Conservation (phyloP, 2,888 invertebrate species). For the Sinohyriopsis cumingii region DNA sequence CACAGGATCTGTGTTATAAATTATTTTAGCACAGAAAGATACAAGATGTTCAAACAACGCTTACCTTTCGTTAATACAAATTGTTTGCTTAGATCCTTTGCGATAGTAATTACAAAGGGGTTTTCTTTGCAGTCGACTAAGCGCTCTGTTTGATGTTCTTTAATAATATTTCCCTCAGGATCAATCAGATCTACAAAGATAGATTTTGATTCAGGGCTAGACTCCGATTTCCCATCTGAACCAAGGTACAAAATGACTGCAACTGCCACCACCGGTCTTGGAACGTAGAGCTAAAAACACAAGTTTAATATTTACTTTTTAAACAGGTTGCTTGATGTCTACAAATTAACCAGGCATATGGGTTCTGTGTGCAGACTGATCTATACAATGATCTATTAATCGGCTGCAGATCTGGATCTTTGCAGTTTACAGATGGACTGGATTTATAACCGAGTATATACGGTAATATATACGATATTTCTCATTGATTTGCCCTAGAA, state of each 20-base stretch:
- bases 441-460: too few species aligned
- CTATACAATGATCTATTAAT: too few species aligned
- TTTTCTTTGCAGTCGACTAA: slow-evolving; percentile 47
- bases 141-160: slow-evolving; percentile 23
- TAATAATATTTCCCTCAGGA: slow-evolving; percentile 23
- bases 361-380: too few species aligned
- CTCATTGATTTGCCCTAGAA: too few species aligned
- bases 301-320: slow-evolving; percentile 1
- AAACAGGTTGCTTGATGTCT: background rate
- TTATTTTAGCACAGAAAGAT: too few species aligned
- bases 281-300: slow-evolving; percentile 46
- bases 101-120: slow-evolving; percentile 47
- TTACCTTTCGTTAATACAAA: slow-evolving; percentile 58
- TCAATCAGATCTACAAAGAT: slow-evolving; percentile 47
- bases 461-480: too few species aligned
- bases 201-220: slow-evolving; percentile 27
- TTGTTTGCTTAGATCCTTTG: slow-evolving; percentile 56
- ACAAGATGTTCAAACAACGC: background rate
- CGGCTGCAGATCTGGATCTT: too few species aligned
- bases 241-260: slow-evolving; percentile 58
- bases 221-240: slow-evolving; percentile 49
- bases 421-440: too few species aligned
- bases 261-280: slow-evolving; percentile 54
- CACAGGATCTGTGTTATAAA: too few species aligned
- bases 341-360: too few species aligned